These are phyloP conservation scores for Seriola rivoliana DNA, from an alignment of 2,113 vertebrate genomes.

Conservation along the genomic window DNA sequence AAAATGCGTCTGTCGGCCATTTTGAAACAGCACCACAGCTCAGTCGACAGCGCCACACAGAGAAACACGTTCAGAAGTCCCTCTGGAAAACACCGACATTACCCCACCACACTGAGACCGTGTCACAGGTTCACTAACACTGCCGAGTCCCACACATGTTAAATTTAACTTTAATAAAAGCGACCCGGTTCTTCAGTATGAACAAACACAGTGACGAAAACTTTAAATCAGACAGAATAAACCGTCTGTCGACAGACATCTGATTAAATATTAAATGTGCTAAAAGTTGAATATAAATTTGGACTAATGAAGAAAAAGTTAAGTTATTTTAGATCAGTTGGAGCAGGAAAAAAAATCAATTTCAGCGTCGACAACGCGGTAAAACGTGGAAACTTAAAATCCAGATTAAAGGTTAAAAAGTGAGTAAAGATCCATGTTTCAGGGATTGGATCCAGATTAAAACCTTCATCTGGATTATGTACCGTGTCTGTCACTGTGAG, in stretches of 20 bases:
- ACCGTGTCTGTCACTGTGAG: not conserved
- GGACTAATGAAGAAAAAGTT: not conserved
- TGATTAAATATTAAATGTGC: no score
- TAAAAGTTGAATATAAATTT: not conserved
- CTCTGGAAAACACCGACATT: not conserved
- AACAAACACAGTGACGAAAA: no score
- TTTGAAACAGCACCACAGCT: slow-evolving; percentile 82
- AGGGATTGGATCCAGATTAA: not conserved
- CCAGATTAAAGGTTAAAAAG: not conserved
- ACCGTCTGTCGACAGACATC: not conserved
- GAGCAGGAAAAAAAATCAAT: no score
- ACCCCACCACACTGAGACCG: no score
- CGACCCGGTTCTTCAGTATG: no score
- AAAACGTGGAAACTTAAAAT: not conserved
- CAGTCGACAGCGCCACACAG: slow-evolving; percentile 70
- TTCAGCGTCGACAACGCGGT: no score
- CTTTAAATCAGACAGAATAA: no score
- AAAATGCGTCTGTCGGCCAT: slow-evolving; percentile 83
- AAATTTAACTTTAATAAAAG: not conserved
- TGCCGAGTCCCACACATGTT: no score
- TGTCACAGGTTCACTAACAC: no score
- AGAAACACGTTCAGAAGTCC: not conserved
- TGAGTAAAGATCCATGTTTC: not conserved
- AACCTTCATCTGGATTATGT: no score
- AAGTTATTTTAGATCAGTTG: no score